phyloP scores from a whole-genome alignment of 2,113 vertebrate genomes.

The Oncorhynchus kisutch region DNA sequence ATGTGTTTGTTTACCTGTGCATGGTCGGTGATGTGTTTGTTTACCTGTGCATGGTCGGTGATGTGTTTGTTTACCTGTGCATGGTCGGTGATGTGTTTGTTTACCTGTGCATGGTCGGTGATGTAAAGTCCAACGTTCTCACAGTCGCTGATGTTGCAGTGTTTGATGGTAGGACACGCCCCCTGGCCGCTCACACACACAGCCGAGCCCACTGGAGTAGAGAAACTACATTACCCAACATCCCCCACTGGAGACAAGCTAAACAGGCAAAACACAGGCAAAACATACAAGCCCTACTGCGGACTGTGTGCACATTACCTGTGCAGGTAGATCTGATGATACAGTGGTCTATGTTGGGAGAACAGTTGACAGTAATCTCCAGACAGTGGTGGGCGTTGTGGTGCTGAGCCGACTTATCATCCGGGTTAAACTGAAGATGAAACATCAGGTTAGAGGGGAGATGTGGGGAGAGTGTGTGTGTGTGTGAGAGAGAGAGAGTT shows the following conservation, averaged over 20 bases:
- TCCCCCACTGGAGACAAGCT: neutral
- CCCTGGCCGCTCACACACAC: constrained; percentile 98
- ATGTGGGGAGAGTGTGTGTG: neutral
- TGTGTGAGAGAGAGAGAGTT: too few species aligned
- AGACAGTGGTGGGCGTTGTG: constrained; percentile 99
- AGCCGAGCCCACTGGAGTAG: constrained; percentile 89
- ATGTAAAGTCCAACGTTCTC: constrained; percentile 99
- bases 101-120: constrained; percentile 98
- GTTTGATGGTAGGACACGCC: constrained; percentile 97
- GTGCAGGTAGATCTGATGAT: constrained; percentile 99
- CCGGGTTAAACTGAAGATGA: constrained; percentile 90
- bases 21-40: too few species aligned
- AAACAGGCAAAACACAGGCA: too few species aligned
- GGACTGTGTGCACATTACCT: constrained; percentile 68
- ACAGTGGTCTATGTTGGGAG: constrained; percentile 98
- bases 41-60: too few species aligned
- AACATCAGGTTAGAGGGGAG: constrained; percentile 1
- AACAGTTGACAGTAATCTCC: constrained; percentile 99
- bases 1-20: too few species aligned
- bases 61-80: too few species aligned
- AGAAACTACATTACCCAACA: neutral
- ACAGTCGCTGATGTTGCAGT: constrained; percentile 99
- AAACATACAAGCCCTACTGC: neutral
- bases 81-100: neutral
- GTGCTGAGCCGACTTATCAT: constrained; percentile 98